Evolutionary conservation across 2,888 invertebrate species (phyloP), one percentile per base, ranked within the genome.

Genomic region (Sminthurides aquaticus): DNA sequence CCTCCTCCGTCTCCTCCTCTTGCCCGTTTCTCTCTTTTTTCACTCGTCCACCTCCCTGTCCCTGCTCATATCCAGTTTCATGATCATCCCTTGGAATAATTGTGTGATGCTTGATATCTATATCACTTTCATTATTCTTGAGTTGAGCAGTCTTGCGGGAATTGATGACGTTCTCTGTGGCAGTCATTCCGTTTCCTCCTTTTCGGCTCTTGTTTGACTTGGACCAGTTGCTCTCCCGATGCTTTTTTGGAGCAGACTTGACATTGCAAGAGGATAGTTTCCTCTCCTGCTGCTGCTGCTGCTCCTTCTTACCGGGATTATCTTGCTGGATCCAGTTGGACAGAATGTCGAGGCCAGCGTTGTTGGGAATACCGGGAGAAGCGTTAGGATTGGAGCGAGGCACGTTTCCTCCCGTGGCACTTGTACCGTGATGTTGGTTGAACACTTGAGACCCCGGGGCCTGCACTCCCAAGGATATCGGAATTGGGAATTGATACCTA

Each of bases 401-500:
- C 1, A 63, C 54, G 55, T 66, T 64, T 49, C 43, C 43, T 11
- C 43, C 43, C 43, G 43, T 15, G 8, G 43, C 43, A 34, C 43
- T 34, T 34, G 43, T 15, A 34, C 43, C 43, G 43, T 34, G 43
- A 34, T 65, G 65, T 28, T 60, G 65, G 55, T 65, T 67, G 62
- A 58, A 61, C 8, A 64, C 49, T 15, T n/a, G 52, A 54, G 60
- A 20, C 26, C 64, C 65, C 54, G 65, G 58, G 8, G 64, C 60
- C 27, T 69, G 63, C 28, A 72, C 69, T 8, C 67, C 67, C 54
- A 74, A 27, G n/a, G 69, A 68, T 18, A 72, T 64, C 22, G 72
- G 68, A 27, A 73, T 68, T n/a, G 74, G 73, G 64, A 74, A 67
- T 48, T 72, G 73, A 65, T 71, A 72, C 27, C 72, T 62, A 34